Evolutionary conservation across 2,113 vertebrate genomes (phyloP).

Genomic region (Ondatra zibethicus): DNA sequence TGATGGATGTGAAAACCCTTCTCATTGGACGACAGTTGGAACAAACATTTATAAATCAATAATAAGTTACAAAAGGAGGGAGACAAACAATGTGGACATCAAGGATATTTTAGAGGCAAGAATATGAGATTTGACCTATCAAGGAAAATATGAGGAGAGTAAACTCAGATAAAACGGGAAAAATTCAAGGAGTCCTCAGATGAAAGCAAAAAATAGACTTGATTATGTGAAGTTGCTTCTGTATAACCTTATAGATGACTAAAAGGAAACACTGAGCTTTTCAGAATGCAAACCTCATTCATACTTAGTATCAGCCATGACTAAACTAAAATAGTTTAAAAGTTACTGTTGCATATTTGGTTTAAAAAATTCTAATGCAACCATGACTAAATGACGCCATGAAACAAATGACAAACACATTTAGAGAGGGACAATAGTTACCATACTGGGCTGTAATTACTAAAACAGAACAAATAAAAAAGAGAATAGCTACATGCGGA

Average conservation of each 20-base stretch:
- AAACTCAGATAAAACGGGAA: neutral
- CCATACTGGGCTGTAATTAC: neutral
- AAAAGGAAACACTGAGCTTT: neutral
- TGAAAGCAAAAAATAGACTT: conserved; percentile 6
- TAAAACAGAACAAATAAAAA: neutral
- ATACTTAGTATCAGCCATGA: neutral
- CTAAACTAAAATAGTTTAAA: conserved; percentile 3
- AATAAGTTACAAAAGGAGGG: neutral
- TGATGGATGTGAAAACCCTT: neutral
- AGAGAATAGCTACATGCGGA: no score
- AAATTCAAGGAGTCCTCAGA: neutral
- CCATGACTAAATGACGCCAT: neutral
- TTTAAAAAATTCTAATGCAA: conserved; percentile 17
- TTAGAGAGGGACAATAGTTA: neutral
- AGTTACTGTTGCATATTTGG: neutral
- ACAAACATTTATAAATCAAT: neutral
- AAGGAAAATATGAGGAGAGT: neutral
- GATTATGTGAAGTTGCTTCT: neutral
- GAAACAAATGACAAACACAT: conserved; percentile 4
- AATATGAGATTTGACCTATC: neutral
- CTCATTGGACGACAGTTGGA: neutral
- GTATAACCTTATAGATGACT: neutral
- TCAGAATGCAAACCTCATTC: conserved; percentile 2
- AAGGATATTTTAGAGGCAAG: neutral
- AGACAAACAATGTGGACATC: neutral